A percentile compares a stretch with the other conserved stretches of the same genome.
Conservation (phyloP, 2,888 invertebrate genomes). For the Tachina lurida region DNA sequence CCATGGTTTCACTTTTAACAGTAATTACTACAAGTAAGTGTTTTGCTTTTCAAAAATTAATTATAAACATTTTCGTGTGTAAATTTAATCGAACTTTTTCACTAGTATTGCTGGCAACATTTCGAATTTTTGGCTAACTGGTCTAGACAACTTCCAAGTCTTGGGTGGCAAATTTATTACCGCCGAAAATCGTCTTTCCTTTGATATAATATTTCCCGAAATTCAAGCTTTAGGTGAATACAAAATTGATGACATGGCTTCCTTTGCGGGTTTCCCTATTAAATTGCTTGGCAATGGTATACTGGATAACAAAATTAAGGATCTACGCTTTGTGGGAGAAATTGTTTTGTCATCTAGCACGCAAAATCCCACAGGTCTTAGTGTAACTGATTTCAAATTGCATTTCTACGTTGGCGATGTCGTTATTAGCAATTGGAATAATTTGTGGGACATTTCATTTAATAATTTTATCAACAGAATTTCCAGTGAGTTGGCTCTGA, state of each 20-base stretch:
- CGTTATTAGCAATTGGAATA: slow-evolving; percentile 74
- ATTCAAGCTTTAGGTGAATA: slow-evolving; percentile 74
- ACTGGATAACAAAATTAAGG: slow-evolving; percentile 73
- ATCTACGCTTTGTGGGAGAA: slow-evolving; percentile 74
- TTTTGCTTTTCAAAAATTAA: not conserved
- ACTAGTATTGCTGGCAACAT: slow-evolving; percentile 73
- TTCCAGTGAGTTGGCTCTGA: slow-evolving; percentile 58
- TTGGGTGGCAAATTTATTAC: slow-evolving; percentile 72
- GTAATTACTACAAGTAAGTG: slow-evolving; percentile 66
- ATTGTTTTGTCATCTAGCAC: slow-evolving; percentile 67
- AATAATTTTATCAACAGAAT: slow-evolving; percentile 75
- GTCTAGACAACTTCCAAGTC: slow-evolving; percentile 73
- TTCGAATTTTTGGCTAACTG: slow-evolving; percentile 75
- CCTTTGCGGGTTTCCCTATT: slow-evolving; percentile 70
- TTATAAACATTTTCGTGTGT: not conserved
- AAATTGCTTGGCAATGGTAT: slow-evolving; percentile 68
- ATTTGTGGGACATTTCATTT: slow-evolving; percentile 73
- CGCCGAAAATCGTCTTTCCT: slow-evolving; percentile 70
- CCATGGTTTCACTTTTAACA: slow-evolving; percentile 40
- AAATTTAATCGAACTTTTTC: not conserved
- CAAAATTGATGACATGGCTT: slow-evolving; percentile 58
- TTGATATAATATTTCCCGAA: slow-evolving; percentile 74
- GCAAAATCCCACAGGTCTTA: slow-evolving; percentile 66
- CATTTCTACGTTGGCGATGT: slow-evolving; percentile 74
- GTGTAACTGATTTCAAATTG: slow-evolving; percentile 73